Percentiles rank a stretch among this genome's conserved stretches.
These are phyloP conservation scores for Ephydatia muelleri DNA, from an alignment of 37 sponge, comb jelly and placozoan genomes.

Conservation along the genomic window DNA sequence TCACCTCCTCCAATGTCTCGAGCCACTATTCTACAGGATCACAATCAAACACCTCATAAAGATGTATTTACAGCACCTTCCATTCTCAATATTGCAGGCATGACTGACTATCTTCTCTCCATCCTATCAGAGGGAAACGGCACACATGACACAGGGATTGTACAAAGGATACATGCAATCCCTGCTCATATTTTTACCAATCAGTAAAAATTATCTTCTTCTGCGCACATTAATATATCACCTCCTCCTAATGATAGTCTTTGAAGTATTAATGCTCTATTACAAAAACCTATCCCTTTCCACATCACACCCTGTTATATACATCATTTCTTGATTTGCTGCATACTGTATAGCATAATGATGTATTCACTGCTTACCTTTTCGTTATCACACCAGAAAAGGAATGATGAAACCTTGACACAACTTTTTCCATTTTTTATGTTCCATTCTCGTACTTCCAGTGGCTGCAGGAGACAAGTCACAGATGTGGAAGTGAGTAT, in stretches of 20 bases:
- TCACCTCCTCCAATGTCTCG: conserved; percentile 50
- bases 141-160: too few species aligned
- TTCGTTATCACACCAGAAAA: neutral
- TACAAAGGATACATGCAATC: neutral
- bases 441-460: neutral
- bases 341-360: too few species aligned
- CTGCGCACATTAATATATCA: too few species aligned
- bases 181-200: too few species aligned
- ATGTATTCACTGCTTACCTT: neutral
- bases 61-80: neutral
- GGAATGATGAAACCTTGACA: neutral
- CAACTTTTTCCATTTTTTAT: neutral
- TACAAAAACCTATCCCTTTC: neutral
- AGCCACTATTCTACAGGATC: conserved; percentile 4
- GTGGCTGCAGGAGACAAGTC: too few species aligned
- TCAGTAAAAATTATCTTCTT: too few species aligned
- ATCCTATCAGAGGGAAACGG: neutral
- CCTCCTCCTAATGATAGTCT: too few species aligned
- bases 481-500: too few species aligned
- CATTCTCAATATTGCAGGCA: neutral
- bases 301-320: too few species aligned
- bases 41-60: neutral
- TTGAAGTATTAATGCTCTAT: too few species aligned
- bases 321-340: too few species aligned
- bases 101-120: neutral